Percentiles rank a stretch among this genome's conserved stretches.
Evolutionary conservation across 2,797 vertebrate genomes (phyloP).

Genomic region (Myotis pilosus): DNA sequence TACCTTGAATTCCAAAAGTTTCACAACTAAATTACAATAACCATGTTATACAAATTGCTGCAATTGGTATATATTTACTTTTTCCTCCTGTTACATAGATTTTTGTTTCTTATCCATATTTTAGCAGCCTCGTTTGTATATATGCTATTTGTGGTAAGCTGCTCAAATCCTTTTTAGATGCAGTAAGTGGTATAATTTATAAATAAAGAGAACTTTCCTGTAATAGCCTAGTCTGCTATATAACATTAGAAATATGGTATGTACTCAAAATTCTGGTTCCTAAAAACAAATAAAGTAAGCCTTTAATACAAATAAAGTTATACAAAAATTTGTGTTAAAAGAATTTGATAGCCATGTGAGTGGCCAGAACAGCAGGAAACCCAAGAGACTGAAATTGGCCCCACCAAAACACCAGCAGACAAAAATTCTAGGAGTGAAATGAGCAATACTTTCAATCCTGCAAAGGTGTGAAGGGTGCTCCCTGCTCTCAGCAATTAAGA

Average conservation of each 20-base stretch:
- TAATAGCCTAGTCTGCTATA: neutral
- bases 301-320: neutral
- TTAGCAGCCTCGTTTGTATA: neutral
- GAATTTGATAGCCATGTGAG: neutral
- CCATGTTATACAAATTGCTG: neutral
- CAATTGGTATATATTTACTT: neutral
- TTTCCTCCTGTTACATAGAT: neutral
- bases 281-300: slow-evolving; percentile 25
- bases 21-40: slow-evolving; percentile 44
- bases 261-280: neutral
- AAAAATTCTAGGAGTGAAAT: neutral
- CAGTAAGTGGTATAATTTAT: neutral
- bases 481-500: neutral
- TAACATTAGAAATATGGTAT: neutral
- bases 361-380: neutral
- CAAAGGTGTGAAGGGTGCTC: neutral
- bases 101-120: slow-evolving; percentile 16
- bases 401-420: neutral
- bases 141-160: neutral
- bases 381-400: neutral
- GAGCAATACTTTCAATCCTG: neutral
- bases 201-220: slow-evolving; percentile 1
- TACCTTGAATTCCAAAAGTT: slow-evolving; percentile 11
- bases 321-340: slow-evolving; percentile 4
- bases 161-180: slow-evolving; percentile 33